Evolutionary conservation across 2,888 invertebrate species (phyloP).

Genomic region (Sipha maydis): DNA sequence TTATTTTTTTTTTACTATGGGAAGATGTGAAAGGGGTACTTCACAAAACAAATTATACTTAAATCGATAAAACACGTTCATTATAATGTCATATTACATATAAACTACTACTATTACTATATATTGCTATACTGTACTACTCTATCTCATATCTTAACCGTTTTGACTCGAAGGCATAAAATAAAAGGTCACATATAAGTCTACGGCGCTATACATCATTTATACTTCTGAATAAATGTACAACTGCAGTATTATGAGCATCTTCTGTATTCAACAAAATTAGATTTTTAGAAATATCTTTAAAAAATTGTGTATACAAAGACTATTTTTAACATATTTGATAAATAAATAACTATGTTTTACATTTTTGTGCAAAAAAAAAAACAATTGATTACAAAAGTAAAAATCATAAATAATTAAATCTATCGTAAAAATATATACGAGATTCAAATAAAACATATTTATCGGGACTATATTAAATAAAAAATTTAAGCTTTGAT

Average conservation of each 20-base stretch:
- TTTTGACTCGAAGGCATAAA: conserved; percentile 20
- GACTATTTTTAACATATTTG: background rate
- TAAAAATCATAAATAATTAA: no score
- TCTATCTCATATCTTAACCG: background rate
- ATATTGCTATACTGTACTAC: background rate
- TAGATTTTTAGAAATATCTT: background rate
- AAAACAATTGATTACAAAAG: no score
- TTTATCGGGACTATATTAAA: no score
- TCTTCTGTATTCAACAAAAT: background rate
- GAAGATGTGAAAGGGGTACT: conserved; percentile 25
- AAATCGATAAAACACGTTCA: conserved; percentile 28
- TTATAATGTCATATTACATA: background rate
- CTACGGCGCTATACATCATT: background rate
- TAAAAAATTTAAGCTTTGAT: no score
- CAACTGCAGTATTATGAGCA: background rate
- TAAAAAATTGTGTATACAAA: background rate
- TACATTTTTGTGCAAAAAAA: no score
- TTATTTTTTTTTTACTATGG: conserved; percentile 6
- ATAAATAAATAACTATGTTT: background rate
- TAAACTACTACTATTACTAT: background rate
- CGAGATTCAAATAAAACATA: no score
- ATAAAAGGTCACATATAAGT: background rate
- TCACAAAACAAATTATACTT: conserved; percentile 23
- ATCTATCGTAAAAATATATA: no score
- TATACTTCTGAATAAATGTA: background rate